phyloP scores from a whole-genome alignment of 2,888 invertebrate genomes.

The Sinodicranocentrus sp. region DNA sequence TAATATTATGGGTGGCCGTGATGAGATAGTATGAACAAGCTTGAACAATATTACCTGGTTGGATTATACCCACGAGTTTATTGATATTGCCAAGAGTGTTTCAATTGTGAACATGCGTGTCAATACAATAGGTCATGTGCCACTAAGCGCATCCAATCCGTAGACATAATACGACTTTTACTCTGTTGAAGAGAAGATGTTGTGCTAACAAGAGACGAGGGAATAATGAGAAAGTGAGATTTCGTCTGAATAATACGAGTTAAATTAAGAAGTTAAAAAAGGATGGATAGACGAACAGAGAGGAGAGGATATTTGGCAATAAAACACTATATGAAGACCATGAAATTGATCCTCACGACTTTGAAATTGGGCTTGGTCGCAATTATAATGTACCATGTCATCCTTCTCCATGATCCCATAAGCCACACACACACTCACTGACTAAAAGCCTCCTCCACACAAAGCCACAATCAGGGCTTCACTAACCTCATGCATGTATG shows the following conservation, averaged over 20 bases:
- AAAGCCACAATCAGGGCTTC: slow-evolving; percentile 21
- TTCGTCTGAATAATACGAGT: background rate
- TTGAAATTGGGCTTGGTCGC: slow-evolving; percentile 64
- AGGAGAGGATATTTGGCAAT: slow-evolving; percentile 67
- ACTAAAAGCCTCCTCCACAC: slow-evolving; percentile 33
- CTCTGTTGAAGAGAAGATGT: too few species aligned
- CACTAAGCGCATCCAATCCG: too few species aligned
- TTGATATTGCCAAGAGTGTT: slow-evolving; percentile 30
- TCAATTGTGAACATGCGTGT: background rate
- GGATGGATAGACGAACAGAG: background rate
- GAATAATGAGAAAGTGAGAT: too few species aligned
- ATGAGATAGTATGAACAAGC: background rate
- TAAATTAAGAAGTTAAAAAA: slow-evolving; percentile 51
- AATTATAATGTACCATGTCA: slow-evolving; percentile 65
- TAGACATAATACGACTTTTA: too few species aligned
- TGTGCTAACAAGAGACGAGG: too few species aligned
- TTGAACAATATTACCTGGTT: too few species aligned
- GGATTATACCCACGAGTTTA: slow-evolving; percentile 28
- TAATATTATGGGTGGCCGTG: slow-evolving; percentile 41
- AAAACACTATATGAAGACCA: slow-evolving; percentile 71
- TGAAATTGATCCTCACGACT: slow-evolving; percentile 74
- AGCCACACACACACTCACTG: slow-evolving; percentile 56
- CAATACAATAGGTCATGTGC: slow-evolving; percentile 5
- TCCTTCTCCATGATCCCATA: slow-evolving; percentile 65
- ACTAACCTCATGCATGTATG: slow-evolving; percentile 5